These are phyloP conservation scores for Urocolius indicus DNA, from an alignment of 2,113 vertebrate species.

Conservation along the genomic window DNA sequence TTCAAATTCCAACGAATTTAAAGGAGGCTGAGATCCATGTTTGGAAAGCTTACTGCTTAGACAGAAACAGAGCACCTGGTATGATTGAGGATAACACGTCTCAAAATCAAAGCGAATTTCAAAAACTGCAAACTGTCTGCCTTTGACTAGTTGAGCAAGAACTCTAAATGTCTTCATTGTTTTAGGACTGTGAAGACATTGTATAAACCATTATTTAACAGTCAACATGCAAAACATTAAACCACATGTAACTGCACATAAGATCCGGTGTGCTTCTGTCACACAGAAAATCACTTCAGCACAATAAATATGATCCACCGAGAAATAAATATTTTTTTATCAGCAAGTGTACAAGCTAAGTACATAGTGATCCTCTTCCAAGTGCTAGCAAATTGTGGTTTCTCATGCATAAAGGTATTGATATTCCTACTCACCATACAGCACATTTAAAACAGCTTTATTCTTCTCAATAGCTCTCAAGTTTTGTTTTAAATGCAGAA, in stretches of 20 bases:
- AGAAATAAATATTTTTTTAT: not conserved
- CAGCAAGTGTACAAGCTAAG: not conserved
- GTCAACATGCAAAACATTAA: not conserved
- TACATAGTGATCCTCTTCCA: not conserved
- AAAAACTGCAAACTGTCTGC: not conserved
- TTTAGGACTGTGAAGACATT: not conserved
- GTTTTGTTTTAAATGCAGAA: constrained; percentile 33
- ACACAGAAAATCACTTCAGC: not conserved
- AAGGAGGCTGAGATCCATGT: not conserved
- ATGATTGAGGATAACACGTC: not conserved
- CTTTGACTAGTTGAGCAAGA: not conserved
- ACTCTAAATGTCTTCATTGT: not conserved
- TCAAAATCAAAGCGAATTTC: not conserved
- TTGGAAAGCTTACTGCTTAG: not conserved
- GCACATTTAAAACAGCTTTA: not conserved
- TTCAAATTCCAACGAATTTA: not conserved
- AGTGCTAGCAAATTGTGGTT: not conserved
- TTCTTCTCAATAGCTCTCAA: not conserved
- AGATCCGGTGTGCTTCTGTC: not conserved
- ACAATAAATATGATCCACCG: not conserved
- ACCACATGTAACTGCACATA: not conserved
- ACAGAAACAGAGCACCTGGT: not conserved
- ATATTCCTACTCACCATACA: not conserved
- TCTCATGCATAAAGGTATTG: not conserved
- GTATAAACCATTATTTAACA: not conserved